Evolutionary conservation across 2,888 invertebrate genomes (phyloP).

Genomic region (Ptilodon capucinus): DNA sequence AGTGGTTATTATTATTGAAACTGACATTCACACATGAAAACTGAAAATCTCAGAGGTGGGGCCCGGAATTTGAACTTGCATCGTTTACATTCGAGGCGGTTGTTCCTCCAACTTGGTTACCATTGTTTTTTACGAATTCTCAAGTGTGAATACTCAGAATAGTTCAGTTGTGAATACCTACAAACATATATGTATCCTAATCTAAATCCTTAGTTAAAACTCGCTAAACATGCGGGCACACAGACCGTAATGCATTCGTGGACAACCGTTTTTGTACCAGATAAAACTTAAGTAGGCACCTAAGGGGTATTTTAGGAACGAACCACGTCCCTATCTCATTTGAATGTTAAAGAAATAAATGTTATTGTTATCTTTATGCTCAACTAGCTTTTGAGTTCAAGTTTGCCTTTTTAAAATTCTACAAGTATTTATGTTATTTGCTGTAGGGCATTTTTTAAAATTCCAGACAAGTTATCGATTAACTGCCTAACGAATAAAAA

Average conservation of each 20-base stretch:
- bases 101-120: too few relatives aligned
- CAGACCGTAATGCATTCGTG: background rate
- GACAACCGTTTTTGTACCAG: background rate
- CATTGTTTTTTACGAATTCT: too few relatives aligned
- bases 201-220: background rate
- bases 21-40: too few relatives aligned
- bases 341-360: constrained; percentile 1
- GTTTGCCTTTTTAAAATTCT: background rate
- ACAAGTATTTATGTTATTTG: background rate
- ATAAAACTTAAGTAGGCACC: constrained; percentile 1
- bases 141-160: background rate
- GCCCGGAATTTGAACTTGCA: too few relatives aligned
- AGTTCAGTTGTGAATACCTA: too few relatives aligned
- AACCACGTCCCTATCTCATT: background rate
- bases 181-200: too few relatives aligned
- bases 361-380: background rate
- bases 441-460: too few relatives aligned
- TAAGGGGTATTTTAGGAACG: background rate
- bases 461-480: too few relatives aligned
- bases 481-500: too few relatives aligned
- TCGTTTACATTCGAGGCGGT: too few relatives aligned
- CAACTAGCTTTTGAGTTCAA: background rate
- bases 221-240: background rate
- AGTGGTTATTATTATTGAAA: too few relatives aligned
- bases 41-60: too few relatives aligned